A percentile compares a stretch with the other conserved stretches of the same genome.
Evolutionary conservation across 1,140 invertebrate species (phyloP).

Genomic region (Heliconius melpomene): DNA sequence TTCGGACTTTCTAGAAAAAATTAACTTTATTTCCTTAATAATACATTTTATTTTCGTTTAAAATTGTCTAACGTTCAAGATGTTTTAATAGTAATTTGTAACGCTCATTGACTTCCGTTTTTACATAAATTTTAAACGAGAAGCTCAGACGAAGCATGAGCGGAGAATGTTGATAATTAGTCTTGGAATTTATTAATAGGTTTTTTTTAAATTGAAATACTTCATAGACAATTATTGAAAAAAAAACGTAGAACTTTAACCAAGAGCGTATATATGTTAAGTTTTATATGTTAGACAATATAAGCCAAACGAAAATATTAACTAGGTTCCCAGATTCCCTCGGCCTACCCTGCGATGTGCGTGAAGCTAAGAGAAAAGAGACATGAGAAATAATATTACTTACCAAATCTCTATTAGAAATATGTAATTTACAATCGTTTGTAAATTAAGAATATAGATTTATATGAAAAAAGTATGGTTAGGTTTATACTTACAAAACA

Average conservation of each 20-base stretch:
- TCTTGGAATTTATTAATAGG: slow-evolving; percentile 38
- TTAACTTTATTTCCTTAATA: slow-evolving; percentile 50
- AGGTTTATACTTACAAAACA: too few species aligned
- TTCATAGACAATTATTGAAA: not conserved
- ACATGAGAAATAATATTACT: too few species aligned
- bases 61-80: slow-evolving; percentile 32
- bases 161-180: slow-evolving; percentile 43
- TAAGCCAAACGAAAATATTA: too few species aligned
- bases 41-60: slow-evolving; percentile 55
- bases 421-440: too few species aligned
- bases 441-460: too few species aligned
- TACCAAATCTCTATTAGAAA: too few species aligned
- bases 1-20: slow-evolving; percentile 46
- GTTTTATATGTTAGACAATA: too few species aligned
- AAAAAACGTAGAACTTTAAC: not conserved
- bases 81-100: slow-evolving; percentile 36
- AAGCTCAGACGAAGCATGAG: slow-evolving; percentile 28
- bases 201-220: slow-evolving; percentile 12
- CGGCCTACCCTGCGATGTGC: too few species aligned
- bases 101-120: slow-evolving; percentile 68
- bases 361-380: too few species aligned
- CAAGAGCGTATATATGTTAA: not conserved
- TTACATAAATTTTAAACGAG: slow-evolving; percentile 55
- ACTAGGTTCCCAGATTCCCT: too few species aligned
- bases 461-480: too few species aligned